Base-by-base conservation (phyloP, 2,113 vertebrate species). In the Cromileptes altivelis region DNA sequence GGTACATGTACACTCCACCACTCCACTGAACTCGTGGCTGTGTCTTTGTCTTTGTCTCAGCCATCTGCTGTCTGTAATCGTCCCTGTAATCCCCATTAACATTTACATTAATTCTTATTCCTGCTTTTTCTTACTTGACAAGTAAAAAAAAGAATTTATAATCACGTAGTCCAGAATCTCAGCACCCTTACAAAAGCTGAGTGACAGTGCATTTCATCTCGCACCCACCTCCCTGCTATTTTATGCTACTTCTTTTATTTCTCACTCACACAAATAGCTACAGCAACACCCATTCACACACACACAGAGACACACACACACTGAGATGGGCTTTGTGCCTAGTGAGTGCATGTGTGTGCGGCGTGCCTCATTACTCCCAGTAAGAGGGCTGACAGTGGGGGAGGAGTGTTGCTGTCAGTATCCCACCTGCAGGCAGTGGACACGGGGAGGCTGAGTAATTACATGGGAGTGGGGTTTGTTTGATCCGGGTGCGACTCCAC, bases 391-490 rank as follows among this genome's bases (percentile, higher is more conserved):
- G 81, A 65, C 64, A 73, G 75, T 79, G 80, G 87, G 90, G 84
- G 84, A 70, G 76, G 78, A 72, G 83, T 85, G 77, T 27, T 74
- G 37, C 79, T 87, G 85, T 90, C 87, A 82, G 50, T 33, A 68
- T 70, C 72, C 78, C 87, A 85, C 85, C 85, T 80, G 77, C 74
- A 74, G 69, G 84, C 80, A 47, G 60, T 67, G 70, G 75, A 80
- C 82, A 71, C 17, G n/a, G 75, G 63, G 81, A 77, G 84, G 60
- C 83, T 85, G 74, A 81, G 82, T 90, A 90, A 93, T 92, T 93
- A 91, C 82, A 78, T 57, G 63, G 73, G 70, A 87, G 84, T 80
- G 79, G 58, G 57, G 70, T 52, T 83, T 49, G 74, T 85, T 85
- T 47, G 58, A 63, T 91, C 60, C 15, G 14, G 71, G 68, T 82